Percentiles rank a stretch among this genome's conserved stretches.
These are phyloP conservation scores for Diuraphis noxia DNA, from an alignment of 1,140 invertebrate species.

Conservation along the genomic window DNA sequence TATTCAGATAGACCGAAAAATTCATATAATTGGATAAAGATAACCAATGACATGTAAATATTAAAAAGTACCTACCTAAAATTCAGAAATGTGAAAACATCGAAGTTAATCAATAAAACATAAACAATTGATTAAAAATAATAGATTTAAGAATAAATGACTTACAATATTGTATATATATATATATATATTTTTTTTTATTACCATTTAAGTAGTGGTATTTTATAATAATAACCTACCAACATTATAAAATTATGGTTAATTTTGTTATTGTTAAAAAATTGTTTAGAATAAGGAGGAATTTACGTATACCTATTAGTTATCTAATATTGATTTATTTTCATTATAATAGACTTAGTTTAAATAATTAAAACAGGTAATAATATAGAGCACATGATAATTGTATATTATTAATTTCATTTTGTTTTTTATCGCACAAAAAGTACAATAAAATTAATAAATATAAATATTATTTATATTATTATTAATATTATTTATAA, in stretches of 20 bases:
- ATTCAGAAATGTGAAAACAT: not conserved
- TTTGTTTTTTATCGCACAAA: not conserved
- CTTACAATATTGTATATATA: not conserved
- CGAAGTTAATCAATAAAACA: not conserved
- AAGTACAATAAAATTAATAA: not conserved
- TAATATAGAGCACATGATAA: not conserved
- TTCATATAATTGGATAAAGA: not conserved
- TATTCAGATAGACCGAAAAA: not conserved
- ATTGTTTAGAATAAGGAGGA: not conserved
- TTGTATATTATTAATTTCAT: not conserved
- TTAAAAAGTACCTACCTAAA: not conserved
- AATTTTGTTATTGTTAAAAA: not conserved
- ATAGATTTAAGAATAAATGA: not conserved
- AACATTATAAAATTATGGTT: not conserved
- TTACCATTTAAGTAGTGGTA: not conserved
- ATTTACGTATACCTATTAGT: not conserved
- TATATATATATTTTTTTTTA: too few species aligned
- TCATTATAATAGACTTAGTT: not conserved
- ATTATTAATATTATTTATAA: not conserved
- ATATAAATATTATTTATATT: not conserved
- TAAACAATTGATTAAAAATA: not conserved
- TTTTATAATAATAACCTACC: too few species aligned
- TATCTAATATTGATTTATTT: not conserved
- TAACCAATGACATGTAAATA: not conserved
- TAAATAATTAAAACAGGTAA: conserved; percentile 1